Conservation (phyloP, 53 echinoderm and acorn worm species). For the Stichopus horrens region DNA sequence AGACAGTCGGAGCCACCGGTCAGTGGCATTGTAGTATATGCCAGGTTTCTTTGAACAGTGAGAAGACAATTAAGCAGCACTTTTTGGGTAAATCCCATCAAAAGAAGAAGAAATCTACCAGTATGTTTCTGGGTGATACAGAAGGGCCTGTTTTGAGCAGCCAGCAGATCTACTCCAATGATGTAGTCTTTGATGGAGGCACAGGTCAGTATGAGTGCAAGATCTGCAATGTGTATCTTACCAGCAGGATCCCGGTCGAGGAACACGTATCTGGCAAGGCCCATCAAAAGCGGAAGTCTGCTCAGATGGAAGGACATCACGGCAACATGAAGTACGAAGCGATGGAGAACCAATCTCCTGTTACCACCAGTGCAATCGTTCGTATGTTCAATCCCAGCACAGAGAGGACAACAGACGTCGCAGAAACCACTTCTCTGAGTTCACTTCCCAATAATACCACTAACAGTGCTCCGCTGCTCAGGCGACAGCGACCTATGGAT, state of each 20-base stretch:
- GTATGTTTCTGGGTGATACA: not conserved
- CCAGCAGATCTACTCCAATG: not conserved
- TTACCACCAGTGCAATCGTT: not conserved
- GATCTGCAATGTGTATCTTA: not conserved
- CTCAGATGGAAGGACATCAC: not conserved
- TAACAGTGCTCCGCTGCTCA: not conserved
- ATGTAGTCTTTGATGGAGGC: not conserved
- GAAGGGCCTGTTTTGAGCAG: not conserved
- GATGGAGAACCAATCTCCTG: not conserved
- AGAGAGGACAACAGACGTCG: too few species aligned
- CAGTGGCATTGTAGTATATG: slow-evolving; percentile 24
- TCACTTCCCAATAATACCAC: too few species aligned
- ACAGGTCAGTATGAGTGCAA: not conserved
- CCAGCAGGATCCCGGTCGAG: not conserved
- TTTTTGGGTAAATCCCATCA: slow-evolving; percentile 6
- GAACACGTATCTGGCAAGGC: slow-evolving; percentile 19
- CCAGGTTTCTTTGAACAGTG: slow-evolving; percentile 1
- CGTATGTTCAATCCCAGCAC: not conserved
- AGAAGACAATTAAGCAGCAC: slow-evolving; percentile 27
- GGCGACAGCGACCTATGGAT: not conserved
- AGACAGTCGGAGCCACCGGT: not conserved
- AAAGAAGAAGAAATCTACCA: slow-evolving; percentile 18
- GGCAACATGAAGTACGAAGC: too few species aligned
- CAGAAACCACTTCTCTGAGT: too few species aligned
- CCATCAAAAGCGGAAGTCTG: not conserved